phyloP scores from a whole-genome alignment of 2,113 vertebrate species.

The Spea bombifrons region DNA sequence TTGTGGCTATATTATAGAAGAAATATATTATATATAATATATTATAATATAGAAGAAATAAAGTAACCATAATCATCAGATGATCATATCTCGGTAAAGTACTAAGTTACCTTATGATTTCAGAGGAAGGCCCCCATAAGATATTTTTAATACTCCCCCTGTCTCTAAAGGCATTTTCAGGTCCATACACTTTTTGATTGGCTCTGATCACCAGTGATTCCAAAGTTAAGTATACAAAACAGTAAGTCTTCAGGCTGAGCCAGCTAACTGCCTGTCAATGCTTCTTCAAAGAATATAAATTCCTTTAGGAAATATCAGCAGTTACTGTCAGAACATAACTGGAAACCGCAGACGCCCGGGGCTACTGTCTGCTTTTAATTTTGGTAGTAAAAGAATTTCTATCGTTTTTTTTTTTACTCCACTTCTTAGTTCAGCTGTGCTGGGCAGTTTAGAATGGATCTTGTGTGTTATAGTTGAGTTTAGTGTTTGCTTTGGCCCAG shows the following conservation, averaged over 20 bases:
- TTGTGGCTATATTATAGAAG: too few species aligned
- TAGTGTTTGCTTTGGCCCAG: slow-evolving; percentile 55
- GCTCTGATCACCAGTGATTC: neutral
- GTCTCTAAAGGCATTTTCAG: neutral
- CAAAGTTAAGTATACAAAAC: neutral
- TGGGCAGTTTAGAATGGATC: slow-evolving; percentile 47
- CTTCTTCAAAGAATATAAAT: slow-evolving; percentile 64
- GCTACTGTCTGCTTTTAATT: slow-evolving; percentile 62
- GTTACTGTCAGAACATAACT: slow-evolving; percentile 58
- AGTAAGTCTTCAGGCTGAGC: slow-evolving; percentile 33
- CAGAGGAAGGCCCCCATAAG: neutral
- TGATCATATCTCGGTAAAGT: slow-evolving; percentile 1
- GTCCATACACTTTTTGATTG: neutral
- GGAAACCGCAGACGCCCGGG: slow-evolving; percentile 61
- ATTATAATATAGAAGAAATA: too few species aligned
- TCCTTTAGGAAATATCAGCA: slow-evolving; percentile 60
- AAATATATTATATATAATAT: too few species aligned
- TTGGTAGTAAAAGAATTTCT: slow-evolving; percentile 56
- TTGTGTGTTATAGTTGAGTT: slow-evolving; percentile 46
- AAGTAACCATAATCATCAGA: neutral
- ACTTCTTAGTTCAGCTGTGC: slow-evolving; percentile 52
- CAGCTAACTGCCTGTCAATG: slow-evolving; percentile 58
- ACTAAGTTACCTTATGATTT: neutral
- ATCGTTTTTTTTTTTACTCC: slow-evolving; percentile 29
- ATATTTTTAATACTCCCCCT: neutral